A percentile compares a stretch with the other conserved stretches of the same genome.
Evolutionary conservation across 2,888 invertebrate genomes (phyloP).

Genomic region (Drosophila mimetica): DNA sequence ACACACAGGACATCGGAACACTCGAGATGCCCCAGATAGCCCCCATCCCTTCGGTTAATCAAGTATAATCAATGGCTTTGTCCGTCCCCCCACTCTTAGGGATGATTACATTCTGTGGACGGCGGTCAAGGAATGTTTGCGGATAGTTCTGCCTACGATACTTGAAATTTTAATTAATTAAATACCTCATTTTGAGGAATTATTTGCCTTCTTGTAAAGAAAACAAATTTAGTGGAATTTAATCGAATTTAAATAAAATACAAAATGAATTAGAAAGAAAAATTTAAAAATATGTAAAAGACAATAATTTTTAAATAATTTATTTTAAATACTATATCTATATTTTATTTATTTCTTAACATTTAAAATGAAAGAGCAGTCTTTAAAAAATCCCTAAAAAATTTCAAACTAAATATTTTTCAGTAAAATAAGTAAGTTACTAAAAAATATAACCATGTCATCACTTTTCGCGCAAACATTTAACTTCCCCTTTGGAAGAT

Average conservation of each 20-base stretch:
- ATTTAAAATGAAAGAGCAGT: no score
- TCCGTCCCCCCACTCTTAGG: neutral
- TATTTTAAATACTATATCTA: neutral
- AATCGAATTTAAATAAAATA: no score
- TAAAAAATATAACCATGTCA: neutral
- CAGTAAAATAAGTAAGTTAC: no score
- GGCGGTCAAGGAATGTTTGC: constrained; percentile 8
- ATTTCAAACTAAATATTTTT: no score
- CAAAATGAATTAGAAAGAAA: no score
- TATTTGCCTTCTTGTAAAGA: no score
- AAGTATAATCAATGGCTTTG: constrained; percentile 40
- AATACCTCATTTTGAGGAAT: neutral
- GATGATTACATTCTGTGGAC: constrained; percentile 28
- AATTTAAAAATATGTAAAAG: no score
- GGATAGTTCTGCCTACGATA: neutral
- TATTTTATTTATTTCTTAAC: neutral
- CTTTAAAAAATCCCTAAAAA: no score
- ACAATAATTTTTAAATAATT: neutral
- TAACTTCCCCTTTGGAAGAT: constrained; percentile 12
- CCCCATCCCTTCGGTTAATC: constrained; percentile 11
- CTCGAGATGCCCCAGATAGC: neutral
- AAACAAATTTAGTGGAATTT: no score
- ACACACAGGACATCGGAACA: constrained; percentile 2
- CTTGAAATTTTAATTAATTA: constrained; percentile 2
- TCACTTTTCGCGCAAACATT: constrained; percentile 8